Conservation (phyloP, 23 tunicate species). For the Styela clava region DNA sequence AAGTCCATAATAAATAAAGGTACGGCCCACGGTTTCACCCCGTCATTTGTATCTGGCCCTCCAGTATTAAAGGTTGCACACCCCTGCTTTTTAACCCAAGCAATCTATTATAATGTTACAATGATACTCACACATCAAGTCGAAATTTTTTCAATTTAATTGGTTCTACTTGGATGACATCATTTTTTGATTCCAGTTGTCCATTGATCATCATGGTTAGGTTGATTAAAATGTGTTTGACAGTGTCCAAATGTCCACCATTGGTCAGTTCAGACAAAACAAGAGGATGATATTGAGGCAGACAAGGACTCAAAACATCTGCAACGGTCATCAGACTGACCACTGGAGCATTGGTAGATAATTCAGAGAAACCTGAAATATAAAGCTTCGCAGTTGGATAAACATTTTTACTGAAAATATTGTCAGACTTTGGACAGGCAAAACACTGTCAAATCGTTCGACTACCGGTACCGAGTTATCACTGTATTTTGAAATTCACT, state of each 20-base stretch:
- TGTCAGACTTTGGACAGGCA: no score
- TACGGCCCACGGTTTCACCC: no score
- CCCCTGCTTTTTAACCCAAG: no score
- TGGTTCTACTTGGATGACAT: slow-evolving; percentile 33
- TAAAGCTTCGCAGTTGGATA: not conserved
- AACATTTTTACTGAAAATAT: no score
- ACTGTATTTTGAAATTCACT: no score
- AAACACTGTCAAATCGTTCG: no score
- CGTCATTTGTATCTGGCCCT: no score
- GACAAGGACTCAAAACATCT: slow-evolving; percentile 47
- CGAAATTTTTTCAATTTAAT: slow-evolving; percentile 44
- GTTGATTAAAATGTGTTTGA: slow-evolving; percentile 65
- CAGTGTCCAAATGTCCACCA: slow-evolving; percentile 83
- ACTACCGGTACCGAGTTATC: no score
- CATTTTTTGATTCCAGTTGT: slow-evolving; percentile 42
- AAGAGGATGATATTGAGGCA: slow-evolving; percentile 88
- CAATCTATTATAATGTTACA: no score
- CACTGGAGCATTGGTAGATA: not conserved
- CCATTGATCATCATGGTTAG: slow-evolving; percentile 70
- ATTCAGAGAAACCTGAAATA: slow-evolving; percentile 6
- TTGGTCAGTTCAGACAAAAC: slow-evolving; percentile 73
- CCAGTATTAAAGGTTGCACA: no score
- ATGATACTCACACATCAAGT: not conserved
- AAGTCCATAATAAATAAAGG: no score
- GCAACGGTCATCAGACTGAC: slow-evolving; percentile 36